Evolutionary conservation across 2,113 vertebrate species (phyloP).

Genomic region (Oxyruncus cristatus): DNA sequence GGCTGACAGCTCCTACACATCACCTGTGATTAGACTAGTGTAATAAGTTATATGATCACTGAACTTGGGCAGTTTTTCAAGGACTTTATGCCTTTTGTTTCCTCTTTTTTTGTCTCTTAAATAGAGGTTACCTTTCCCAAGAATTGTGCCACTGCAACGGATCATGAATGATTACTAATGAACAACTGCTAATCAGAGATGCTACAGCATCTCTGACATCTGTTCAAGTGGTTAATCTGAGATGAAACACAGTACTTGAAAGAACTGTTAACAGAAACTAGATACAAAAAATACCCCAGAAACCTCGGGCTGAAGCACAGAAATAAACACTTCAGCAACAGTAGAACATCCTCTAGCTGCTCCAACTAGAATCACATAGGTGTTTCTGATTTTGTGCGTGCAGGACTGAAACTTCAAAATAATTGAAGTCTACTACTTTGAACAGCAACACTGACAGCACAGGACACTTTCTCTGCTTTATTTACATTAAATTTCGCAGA

Average conservation of each 20-base stretch:
- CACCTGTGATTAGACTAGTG: not conserved
- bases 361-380: not conserved
- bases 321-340: not conserved
- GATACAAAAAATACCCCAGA: not conserved
- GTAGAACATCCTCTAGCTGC: not conserved
- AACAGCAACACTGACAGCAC: not conserved
- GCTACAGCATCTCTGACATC: not conserved
- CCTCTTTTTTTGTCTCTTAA: not conserved
- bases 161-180: accelerated
- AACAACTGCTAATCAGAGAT: no score
- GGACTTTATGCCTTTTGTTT: not conserved
- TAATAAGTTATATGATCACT: not conserved
- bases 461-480: not conserved
- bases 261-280: not conserved
- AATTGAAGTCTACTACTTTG: not conserved
- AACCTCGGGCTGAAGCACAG: not conserved
- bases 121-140: not conserved
- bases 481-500: not conserved
- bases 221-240: not conserved
- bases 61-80: not conserved
- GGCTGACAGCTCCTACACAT: not conserved
- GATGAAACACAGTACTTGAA: not conserved
- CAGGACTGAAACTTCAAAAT: not conserved
- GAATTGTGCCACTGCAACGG: not conserved
- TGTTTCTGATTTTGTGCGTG: not conserved